Evolutionary conservation across 2,113 vertebrate genomes (phyloP), one percentile per base, ranked within the genome.

Genomic region (Suncus etruscus): DNA sequence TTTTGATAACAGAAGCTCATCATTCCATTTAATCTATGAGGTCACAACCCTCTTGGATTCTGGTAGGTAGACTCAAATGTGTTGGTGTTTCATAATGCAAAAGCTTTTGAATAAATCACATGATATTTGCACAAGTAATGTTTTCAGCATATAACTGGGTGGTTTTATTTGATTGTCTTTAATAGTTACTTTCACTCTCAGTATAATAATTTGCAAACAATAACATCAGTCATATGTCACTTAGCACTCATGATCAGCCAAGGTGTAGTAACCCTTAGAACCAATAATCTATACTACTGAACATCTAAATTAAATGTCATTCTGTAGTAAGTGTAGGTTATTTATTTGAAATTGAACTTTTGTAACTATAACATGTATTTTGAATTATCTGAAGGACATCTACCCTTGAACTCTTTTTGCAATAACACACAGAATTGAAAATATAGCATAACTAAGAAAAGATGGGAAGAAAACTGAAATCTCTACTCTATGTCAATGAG

Each of bases 1-100:
- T 29, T 94, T 82, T 94, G 95, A 97, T 95, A 97, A 97, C 29
- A 97, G 84, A 96, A 97, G 96, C 87, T 97, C 97, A 97, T 97
- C 45, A 0, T 92, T 96, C 93, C 86, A 85, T 93, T 95, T 97
- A 97, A 97, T 98, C 97, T 97, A 79, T 65, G 81, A 94, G 97
- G 96, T 97, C 93, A 80, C 1, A 93, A 97, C 96, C 96, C 92
- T 54, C 51, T 88, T 90, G 93, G 96, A 97, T 98, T 97, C 97
- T 50, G 88, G 95, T 87, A 95, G 94, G 91, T 92, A 95, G 81
- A 63, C 95, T 96, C 93, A 97, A 96, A 97, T 94, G 87, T 94
- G 80, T 63, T 90, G 4, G 47, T 48, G 73, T 78, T 83, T 87
- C 76, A 66, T 92, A 95, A 83, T 77, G 66, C 89, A 90, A 24